Percentiles rank a stretch among this genome's conserved stretches.
phyloP scores from a whole-genome alignment of 2,113 vertebrate genomes.

The Calyptomena viridis region DNA sequence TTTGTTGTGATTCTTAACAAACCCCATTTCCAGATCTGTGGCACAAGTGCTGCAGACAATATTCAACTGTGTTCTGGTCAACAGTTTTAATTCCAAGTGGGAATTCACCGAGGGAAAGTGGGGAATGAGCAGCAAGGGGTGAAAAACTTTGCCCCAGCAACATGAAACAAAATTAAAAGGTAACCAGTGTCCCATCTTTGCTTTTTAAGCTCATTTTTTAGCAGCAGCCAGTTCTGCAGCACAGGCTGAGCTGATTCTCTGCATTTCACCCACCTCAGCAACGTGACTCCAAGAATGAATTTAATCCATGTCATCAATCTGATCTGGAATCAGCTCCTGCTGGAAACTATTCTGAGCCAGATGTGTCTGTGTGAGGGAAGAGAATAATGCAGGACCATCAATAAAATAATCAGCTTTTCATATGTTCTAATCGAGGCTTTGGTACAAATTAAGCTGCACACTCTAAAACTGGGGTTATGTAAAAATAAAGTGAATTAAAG shows the following conservation, averaged over 20 bases:
- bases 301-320: background rate
- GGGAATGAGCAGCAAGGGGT: background rate
- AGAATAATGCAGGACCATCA: background rate
- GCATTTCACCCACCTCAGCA: background rate
- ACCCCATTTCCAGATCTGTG: background rate
- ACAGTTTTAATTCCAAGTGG: background rate
- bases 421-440: background rate
- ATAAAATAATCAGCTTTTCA: background rate
- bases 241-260: background rate
- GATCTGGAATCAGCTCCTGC: background rate
- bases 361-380: background rate
- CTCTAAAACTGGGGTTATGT: background rate
- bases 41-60: background rate
- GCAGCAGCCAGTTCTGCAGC: background rate
- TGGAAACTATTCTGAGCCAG: background rate
- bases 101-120: background rate
- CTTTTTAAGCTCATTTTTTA: background rate
- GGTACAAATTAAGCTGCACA: background rate
- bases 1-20: background rate
- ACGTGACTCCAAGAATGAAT: background rate
- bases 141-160: background rate
- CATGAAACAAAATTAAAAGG: background rate
- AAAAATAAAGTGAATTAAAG: background rate
- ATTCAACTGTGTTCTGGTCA: rapidly evolving
- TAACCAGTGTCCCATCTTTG: background rate